Percentiles rank a stretch among this genome's conserved stretches.
These are phyloP conservation scores for Clamator glandarius DNA, from an alignment of 2,797 vertebrate genomes.

Conservation along the genomic window DNA sequence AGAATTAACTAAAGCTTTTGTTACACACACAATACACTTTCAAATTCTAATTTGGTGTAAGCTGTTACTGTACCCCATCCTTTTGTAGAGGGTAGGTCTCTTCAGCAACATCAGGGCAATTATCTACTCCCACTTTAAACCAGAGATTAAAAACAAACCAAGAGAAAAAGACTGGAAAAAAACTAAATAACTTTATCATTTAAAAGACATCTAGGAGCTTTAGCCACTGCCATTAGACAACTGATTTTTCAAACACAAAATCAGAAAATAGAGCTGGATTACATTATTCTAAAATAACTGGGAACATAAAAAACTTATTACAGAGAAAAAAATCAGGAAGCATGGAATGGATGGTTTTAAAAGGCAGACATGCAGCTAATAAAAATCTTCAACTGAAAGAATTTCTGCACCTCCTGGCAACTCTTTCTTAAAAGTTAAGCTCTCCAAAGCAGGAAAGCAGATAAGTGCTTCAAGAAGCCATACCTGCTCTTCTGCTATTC, in stretches of 20 bases:
- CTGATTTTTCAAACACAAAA: background rate
- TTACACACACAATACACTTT: background rate
- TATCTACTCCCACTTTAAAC: background rate
- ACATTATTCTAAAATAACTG: background rate
- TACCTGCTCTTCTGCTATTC: constrained; percentile 97
- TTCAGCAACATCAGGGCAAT: background rate
- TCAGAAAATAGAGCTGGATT: background rate
- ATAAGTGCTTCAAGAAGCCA: background rate
- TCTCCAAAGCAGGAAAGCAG: background rate
- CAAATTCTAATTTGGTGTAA: background rate
- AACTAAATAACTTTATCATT: background rate
- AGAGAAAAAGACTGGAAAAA: background rate
- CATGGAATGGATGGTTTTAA: background rate
- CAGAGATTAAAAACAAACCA: background rate
- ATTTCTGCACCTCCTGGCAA: background rate
- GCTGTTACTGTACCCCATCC: background rate
- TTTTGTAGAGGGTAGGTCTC: background rate
- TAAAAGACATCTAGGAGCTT: background rate
- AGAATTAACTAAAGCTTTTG: background rate
- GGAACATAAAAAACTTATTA: background rate
- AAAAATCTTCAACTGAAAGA: background rate
- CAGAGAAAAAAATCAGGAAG: background rate
- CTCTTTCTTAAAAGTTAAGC: background rate
- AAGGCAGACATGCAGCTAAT: background rate
- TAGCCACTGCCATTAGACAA: background rate